Percentiles rank a stretch among this genome's conserved stretches.
Evolutionary conservation across 2,888 invertebrate genomes (phyloP).

Genomic region (Branchellion lobata): DNA sequence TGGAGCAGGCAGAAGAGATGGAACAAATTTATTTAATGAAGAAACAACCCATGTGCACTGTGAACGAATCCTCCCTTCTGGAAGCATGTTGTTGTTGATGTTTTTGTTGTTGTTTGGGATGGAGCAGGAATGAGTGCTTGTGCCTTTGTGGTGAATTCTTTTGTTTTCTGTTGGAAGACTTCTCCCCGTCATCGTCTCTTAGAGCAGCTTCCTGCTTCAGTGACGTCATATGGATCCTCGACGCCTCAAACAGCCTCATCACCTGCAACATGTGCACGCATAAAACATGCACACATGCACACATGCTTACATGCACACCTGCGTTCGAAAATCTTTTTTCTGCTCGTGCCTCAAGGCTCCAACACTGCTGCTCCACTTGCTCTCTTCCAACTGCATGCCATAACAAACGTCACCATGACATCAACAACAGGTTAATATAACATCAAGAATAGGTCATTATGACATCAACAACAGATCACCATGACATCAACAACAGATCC

Average conservation of each 20-base stretch:
- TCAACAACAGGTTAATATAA: neutral
- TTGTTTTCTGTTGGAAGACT: too few species aligned
- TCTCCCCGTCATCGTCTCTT: neutral
- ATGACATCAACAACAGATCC: too few species aligned
- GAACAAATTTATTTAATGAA: neutral
- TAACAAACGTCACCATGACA: too few species aligned
- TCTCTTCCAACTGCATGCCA: constrained; percentile 74
- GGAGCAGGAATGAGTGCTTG: too few species aligned
- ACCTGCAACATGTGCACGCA: neutral
- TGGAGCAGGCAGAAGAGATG: neutral
- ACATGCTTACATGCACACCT: constrained; percentile 81
- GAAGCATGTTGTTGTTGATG: constrained; percentile 32
- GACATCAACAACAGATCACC: too few species aligned
- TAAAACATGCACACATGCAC: constrained; percentile 71
- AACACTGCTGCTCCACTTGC: constrained; percentile 76
- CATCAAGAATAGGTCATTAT: neutral
- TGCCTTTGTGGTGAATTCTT: too few species aligned
- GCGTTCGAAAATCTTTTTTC: constrained; percentile 76
- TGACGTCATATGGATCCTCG: neutral
- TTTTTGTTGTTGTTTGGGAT: too few species aligned
- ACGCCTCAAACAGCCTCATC: constrained; percentile 6
- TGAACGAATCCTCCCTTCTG: constrained; percentile 83
- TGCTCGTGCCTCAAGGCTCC: constrained; percentile 82
- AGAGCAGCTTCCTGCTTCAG: too few species aligned
- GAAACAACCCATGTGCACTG: constrained; percentile 78